Evolutionary conservation across 1,140 invertebrate species (phyloP), one percentile per base, ranked within the genome.

Genomic region (Apis mellifera): DNA sequence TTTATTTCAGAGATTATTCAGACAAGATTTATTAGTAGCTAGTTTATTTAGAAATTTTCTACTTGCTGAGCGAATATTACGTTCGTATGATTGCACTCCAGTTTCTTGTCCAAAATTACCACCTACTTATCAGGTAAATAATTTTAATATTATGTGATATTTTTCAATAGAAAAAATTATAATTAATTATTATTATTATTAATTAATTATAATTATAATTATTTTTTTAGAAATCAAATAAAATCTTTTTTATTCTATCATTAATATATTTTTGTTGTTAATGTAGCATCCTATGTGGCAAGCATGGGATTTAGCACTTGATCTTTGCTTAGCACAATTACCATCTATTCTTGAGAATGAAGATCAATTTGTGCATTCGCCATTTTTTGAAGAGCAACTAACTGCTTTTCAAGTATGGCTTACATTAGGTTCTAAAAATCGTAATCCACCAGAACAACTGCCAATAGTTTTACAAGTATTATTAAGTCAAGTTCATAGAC

Each of bases 361-460:
- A 66, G 95, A 95, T 23, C 93, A 94, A 62, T 98, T 97, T 93
- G 92, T 94, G 21, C 97, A 98, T 92, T 96, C 98, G 85, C 96
- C 97, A 55, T 99, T 99, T 94, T 99, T 99, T 93, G 97, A 99
- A 92, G 98, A 99, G 91, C 99, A 99, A 94, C 95, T 99, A 65
- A 99, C 99, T 42, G 99, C 99, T n/a, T 99, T 99, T 94, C 97
- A 99, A 95, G 97, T 98, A 23, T 99, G 99, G 99, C 95, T 99
- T 4, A 96, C 97, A 50, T 96, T 98, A 74, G 97, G 97, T 57
- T 96, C 96, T 9, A 96, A 97, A 88, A 94, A 95, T 78, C 95
- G 98, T 2, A 95, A 95, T 89, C 97, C 98, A 70, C 99, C 99
- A 0, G 98, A 99, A 92, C 99, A 99, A 94, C 95, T 99, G 80